Percentiles rank a stretch among this genome's conserved stretches.
Evolutionary conservation across 2,797 vertebrate species (phyloP).

Genomic region (Lepilemur ruficaudatus): DNA sequence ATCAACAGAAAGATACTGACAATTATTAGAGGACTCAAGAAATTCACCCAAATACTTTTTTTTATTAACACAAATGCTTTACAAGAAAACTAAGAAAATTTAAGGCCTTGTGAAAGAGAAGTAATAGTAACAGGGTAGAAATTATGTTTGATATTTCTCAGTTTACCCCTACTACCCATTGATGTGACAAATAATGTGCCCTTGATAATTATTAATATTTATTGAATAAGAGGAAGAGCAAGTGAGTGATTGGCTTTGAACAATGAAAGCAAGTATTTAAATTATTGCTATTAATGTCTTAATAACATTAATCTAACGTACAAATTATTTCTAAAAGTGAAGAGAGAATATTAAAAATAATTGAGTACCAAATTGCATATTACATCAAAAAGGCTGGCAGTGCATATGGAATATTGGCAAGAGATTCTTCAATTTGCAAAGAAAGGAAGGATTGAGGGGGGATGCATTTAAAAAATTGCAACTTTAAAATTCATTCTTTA

Average conservation of each 20-base stretch:
- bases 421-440: not conserved
- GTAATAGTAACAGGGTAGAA: not conserved
- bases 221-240: not conserved
- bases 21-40: not conserved
- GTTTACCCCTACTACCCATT: not conserved
- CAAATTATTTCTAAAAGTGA: not conserved
- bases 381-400: not conserved
- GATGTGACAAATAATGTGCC: not conserved
- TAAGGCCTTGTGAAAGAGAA: not conserved
- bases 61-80: not conserved
- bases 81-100: not conserved
- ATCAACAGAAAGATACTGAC: not conserved
- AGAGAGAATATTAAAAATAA: not conserved
- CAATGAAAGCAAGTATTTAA: not conserved
- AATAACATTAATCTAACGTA: not conserved
- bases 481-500: not conserved
- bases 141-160: not conserved
- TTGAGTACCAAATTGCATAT: not conserved
- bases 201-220: not conserved
- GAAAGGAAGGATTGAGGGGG: not conserved
- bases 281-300: not conserved
- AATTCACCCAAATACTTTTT: not conserved
- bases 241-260: not conserved
- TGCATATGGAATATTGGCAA: not conserved
- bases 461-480: not conserved